Percentiles rank a stretch among this genome's conserved stretches.
phyloP scores from a whole-genome alignment of 2,888 invertebrate genomes.

The Galerucella nymphaeae region DNA sequence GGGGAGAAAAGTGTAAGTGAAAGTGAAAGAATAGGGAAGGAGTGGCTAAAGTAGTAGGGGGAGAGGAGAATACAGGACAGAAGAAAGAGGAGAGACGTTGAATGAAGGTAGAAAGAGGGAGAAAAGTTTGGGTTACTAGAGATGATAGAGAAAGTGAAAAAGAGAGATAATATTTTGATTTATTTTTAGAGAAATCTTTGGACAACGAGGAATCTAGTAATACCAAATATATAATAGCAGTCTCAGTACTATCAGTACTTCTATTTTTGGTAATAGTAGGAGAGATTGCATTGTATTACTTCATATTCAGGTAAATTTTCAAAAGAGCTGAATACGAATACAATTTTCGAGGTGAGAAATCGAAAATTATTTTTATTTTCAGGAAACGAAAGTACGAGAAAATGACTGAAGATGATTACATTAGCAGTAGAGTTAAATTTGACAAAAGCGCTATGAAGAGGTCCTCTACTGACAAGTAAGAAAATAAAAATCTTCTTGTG shows the following conservation, averaged over 20 bases:
- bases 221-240: slow-evolving; percentile 55
- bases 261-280: slow-evolving; percentile 54
- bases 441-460: slow-evolving; percentile 7
- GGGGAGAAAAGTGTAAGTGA: too few relatives aligned
- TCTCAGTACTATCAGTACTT: slow-evolving; percentile 56
- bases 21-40: too few relatives aligned
- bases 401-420: slow-evolving; percentile 26
- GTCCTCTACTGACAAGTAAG: slow-evolving; percentile 1
- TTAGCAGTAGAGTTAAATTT: slow-evolving; percentile 21
- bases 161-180: too few relatives aligned
- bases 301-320: slow-evolving; percentile 53
- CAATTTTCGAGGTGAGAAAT: too few relatives aligned
- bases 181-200: slow-evolving; percentile 9
- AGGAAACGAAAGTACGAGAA: slow-evolving; percentile 17
- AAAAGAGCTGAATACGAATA: too few relatives aligned
- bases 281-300: slow-evolving; percentile 54
- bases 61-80: too few relatives aligned
- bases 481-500: neutral
- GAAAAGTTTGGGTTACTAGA: too few relatives aligned
- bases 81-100: too few relatives aligned
- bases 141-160: too few relatives aligned
- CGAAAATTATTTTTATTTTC: neutral
- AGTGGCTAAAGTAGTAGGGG: too few relatives aligned
- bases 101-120: too few relatives aligned
- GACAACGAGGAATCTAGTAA: slow-evolving; percentile 29